phyloP scores from a whole-genome alignment of 2,797 vertebrate species.

The Orestias chungarensis region DNA sequence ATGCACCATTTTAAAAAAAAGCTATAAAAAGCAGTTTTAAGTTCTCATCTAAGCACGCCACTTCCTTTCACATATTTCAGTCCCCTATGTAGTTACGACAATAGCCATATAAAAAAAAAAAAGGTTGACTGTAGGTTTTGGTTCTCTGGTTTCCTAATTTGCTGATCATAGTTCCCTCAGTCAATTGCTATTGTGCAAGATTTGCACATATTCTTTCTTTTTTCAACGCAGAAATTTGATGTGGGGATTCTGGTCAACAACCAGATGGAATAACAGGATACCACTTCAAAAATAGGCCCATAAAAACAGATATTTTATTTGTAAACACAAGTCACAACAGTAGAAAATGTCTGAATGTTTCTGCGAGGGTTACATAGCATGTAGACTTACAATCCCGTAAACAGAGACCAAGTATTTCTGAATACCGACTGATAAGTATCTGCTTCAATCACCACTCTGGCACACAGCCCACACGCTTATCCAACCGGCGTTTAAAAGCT shows the following conservation, averaged over 20 bases:
- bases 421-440: background rate
- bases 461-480: background rate
- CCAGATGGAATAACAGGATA: background rate
- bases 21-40: background rate
- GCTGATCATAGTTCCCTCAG: background rate
- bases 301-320: background rate
- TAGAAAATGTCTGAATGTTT: background rate
- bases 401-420: conserved; percentile 7
- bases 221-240: background rate
- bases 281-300: background rate
- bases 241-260: background rate
- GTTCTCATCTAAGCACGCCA: too few relatives aligned
- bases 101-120: too few relatives aligned
- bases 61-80: too few relatives aligned
- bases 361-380: background rate
- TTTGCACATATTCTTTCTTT: background rate
- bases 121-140: background rate
- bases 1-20: too few relatives aligned
- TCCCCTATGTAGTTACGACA: too few relatives aligned
- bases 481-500: background rate
- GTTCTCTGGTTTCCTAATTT: background rate
- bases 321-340: background rate
- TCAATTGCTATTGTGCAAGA: background rate
- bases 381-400: conserved; percentile 4
- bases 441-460: background rate